Percentiles rank a stretch among this genome's conserved stretches.
phyloP scores from a whole-genome alignment of 2,113 vertebrate genomes.

The Piaya cayana region DNA sequence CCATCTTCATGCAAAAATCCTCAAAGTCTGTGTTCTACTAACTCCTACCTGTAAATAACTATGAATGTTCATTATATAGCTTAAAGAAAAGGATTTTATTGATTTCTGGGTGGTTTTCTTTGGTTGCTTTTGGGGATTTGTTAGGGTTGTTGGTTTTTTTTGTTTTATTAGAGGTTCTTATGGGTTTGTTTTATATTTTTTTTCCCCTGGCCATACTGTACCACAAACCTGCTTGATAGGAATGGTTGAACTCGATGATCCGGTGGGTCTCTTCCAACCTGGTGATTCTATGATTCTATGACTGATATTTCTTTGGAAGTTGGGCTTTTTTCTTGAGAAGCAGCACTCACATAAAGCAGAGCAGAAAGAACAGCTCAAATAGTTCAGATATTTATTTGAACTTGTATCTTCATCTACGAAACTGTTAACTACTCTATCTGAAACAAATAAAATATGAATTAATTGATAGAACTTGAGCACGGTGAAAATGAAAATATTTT shows the following conservation, averaged over 20 bases:
- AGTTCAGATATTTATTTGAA: background rate
- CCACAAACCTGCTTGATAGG: background rate
- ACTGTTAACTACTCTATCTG: background rate
- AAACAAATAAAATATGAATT: background rate
- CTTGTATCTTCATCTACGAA: background rate
- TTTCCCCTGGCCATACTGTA: background rate
- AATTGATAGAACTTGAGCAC: background rate
- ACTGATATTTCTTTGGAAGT: background rate
- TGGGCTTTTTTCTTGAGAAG: background rate
- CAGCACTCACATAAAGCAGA: background rate
- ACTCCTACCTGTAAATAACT: background rate
- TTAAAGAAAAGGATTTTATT: background rate
- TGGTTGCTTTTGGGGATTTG: background rate
- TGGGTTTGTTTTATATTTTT: background rate
- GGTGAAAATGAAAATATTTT: background rate
- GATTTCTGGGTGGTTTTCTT: background rate
- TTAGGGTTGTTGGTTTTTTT: no score
- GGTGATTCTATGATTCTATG: no score
- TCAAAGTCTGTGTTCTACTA: conserved; percentile 9
- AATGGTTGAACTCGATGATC: no score
- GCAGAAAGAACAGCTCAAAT: background rate
- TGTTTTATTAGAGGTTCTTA: background rate
- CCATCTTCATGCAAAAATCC: background rate
- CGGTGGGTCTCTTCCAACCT: no score
- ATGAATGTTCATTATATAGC: background rate